phyloP scores from a whole-genome alignment of 2,113 vertebrate species.

The Pheucticus melanocephalus region DNA sequence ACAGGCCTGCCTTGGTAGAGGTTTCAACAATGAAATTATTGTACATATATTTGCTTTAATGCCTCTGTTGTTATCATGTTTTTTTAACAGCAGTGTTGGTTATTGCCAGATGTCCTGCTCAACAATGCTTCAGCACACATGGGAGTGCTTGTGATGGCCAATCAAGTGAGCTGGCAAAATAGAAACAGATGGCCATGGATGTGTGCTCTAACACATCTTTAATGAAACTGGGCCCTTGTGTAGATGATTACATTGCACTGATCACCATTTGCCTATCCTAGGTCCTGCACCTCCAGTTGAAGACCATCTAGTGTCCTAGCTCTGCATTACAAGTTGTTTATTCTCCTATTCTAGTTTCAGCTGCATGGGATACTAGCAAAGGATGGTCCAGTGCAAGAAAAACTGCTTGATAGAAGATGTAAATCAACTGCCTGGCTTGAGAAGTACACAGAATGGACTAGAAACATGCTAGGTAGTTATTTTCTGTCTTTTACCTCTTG shows the following conservation, averaged over 20 bases:
- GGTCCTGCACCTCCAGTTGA: background rate
- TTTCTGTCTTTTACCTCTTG: background rate
- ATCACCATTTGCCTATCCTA: conserved; percentile 17
- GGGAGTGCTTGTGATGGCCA: conserved; percentile 75
- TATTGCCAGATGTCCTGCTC: conserved; percentile 75
- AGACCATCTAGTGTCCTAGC: conserved; percentile 19
- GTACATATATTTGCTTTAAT: conserved; percentile 69
- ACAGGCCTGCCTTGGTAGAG: conserved; percentile 3
- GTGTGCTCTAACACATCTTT: conserved; percentile 69
- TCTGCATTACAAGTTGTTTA: conserved; percentile 20
- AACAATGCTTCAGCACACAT: conserved; percentile 70
- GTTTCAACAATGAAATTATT: conserved; percentile 63
- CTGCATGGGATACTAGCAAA: background rate
- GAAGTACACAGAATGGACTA: background rate
- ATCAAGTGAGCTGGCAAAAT: conserved; percentile 70
- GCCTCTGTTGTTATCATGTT: conserved; percentile 72
- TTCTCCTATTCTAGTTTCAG: background rate
- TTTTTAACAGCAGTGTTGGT: conserved; percentile 57
- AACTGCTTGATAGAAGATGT: background rate
- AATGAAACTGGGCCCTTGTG: background rate
- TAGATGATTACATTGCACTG: background rate
- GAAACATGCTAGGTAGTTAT: background rate
- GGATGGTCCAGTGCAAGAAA: background rate
- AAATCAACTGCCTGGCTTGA: background rate
- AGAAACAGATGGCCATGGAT: conserved; percentile 73